A percentile compares a stretch with the other conserved stretches of the same genome.
Evolutionary conservation across 1,140 invertebrate genomes (phyloP).

Genomic region (Drosophila subobscura): DNA sequence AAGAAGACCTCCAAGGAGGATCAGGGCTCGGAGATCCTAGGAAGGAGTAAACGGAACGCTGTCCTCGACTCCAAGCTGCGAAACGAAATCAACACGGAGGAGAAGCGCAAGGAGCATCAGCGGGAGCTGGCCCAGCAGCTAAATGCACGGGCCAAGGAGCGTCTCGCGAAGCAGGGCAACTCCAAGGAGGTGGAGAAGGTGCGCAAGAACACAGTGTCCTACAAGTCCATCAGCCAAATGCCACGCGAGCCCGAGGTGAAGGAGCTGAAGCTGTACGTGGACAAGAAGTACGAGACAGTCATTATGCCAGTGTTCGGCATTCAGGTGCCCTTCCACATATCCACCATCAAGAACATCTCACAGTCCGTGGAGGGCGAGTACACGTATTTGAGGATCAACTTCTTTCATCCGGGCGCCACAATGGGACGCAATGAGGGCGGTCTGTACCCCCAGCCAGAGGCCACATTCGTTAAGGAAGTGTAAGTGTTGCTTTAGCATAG

Average conservation of each 20-base stretch:
- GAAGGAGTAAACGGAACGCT: slow-evolving; percentile 95
- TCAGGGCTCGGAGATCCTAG: slow-evolving; percentile 87
- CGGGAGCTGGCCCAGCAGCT: slow-evolving; percentile 95
- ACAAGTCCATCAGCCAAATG: slow-evolving; percentile 96
- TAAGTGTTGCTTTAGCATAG: slow-evolving; percentile 84
- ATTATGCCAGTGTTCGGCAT: slow-evolving; percentile 98
- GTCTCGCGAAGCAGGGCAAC: slow-evolving; percentile 93
- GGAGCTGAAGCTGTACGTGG: slow-evolving; percentile 97
- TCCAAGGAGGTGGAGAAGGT: slow-evolving; percentile 95
- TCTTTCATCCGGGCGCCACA: slow-evolving; percentile 98
- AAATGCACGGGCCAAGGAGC: slow-evolving; percentile 96
- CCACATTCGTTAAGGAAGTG: slow-evolving; percentile 99
- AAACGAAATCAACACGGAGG: slow-evolving; percentile 97
- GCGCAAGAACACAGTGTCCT: slow-evolving; percentile 97
- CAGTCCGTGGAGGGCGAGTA: slow-evolving; percentile 99
- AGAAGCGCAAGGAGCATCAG: slow-evolving; percentile 98
- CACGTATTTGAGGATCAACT: slow-evolving; percentile 99
- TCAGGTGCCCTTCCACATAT: slow-evolving; percentile 99
- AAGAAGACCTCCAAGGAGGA: slow-evolving; percentile 84
- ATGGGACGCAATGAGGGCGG: slow-evolving; percentile 96
- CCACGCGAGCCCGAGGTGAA: slow-evolving; percentile 96
- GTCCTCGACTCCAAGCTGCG: slow-evolving; percentile 97
- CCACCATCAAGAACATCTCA: slow-evolving; percentile 99
- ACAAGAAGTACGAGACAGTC: slow-evolving; percentile 98
- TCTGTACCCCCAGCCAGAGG: slow-evolving; percentile 96